phyloP scores from a whole-genome alignment of 2,888 invertebrate genomes.

The Allolobophora icterica region DNA sequence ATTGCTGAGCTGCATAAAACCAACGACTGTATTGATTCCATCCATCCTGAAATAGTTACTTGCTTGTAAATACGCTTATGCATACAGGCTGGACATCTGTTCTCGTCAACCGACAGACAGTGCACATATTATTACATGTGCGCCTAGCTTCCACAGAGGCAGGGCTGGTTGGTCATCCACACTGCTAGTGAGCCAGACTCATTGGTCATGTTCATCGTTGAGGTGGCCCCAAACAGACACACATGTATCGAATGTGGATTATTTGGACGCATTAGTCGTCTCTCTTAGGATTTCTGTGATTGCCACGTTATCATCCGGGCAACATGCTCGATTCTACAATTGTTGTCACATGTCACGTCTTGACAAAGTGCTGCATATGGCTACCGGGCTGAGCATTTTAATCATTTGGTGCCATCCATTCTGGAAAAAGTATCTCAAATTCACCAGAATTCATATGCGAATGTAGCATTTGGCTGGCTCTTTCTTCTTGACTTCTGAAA shows the following conservation, averaged over 20 bases:
- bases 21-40: neutral
- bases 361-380: neutral
- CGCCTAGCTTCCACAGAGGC: neutral
- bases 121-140: conserved; percentile 17
- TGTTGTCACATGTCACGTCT: neutral
- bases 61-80: neutral
- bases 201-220: conserved; percentile 8
- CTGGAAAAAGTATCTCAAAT: neutral
- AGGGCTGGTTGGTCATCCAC: neutral
- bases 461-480: too few species aligned
- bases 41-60: neutral
- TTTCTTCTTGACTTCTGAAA: too few species aligned
- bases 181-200: neutral
- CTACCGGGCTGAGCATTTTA: neutral
- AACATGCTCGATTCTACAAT: conserved; percentile 8
- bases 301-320: conserved; percentile 3
- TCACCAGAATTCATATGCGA: neutral
- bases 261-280: neutral
- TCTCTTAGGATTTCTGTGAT: conserved; percentile 1
- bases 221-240: neutral
- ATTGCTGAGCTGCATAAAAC: neutral
- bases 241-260: conserved; percentile 9
- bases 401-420: neutral
- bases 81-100: neutral
- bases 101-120: conserved; percentile 10